Evolutionary conservation across 2,888 invertebrate species (phyloP).

Genomic region (Scelioninae gen. 2): DNA sequence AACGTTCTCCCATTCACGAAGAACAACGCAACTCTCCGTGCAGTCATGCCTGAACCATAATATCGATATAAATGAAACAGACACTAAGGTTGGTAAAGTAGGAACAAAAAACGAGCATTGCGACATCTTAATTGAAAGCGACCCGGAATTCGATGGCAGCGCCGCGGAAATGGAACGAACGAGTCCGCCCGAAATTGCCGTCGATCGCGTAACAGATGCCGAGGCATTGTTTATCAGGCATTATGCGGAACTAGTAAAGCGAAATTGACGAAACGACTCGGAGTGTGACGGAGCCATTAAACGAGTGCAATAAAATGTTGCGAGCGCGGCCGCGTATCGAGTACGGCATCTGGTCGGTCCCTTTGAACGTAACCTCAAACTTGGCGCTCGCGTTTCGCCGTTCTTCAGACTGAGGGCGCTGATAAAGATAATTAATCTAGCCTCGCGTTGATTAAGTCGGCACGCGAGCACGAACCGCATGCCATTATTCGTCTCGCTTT

Average conservation of each 20-base stretch:
- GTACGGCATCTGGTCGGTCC: slow-evolving; percentile 63
- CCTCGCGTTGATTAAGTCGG: slow-evolving; percentile 68
- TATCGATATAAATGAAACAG: no score
- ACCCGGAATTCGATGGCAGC: slow-evolving; percentile 35
- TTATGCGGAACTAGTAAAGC: slow-evolving; percentile 29
- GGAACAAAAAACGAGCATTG: no score
- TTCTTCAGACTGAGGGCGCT: slow-evolving; percentile 67
- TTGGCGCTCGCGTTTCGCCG: slow-evolving; percentile 61
- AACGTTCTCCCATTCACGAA: no score
- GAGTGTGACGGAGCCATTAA: slow-evolving; percentile 60
- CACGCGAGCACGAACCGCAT: slow-evolving; percentile 65
- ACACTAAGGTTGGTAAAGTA: no score
- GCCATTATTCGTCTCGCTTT: neutral
- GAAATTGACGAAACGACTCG: slow-evolving; percentile 45
- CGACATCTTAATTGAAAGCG: slow-evolving; percentile 49
- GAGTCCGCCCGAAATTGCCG: slow-evolving; percentile 15
- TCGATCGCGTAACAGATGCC: slow-evolving; percentile 38
- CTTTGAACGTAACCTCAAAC: slow-evolving; percentile 64
- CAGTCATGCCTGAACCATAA: no score
- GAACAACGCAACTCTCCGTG: no score
- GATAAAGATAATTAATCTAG: slow-evolving; percentile 73
- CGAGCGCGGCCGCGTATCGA: slow-evolving; percentile 62
- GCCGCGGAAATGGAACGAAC: slow-evolving; percentile 1
- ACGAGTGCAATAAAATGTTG: slow-evolving; percentile 59
- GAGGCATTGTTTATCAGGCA: slow-evolving; percentile 36